Conservation (phyloP, 2,113 vertebrate genomes). For the Macheiramphus alcinus region DNA sequence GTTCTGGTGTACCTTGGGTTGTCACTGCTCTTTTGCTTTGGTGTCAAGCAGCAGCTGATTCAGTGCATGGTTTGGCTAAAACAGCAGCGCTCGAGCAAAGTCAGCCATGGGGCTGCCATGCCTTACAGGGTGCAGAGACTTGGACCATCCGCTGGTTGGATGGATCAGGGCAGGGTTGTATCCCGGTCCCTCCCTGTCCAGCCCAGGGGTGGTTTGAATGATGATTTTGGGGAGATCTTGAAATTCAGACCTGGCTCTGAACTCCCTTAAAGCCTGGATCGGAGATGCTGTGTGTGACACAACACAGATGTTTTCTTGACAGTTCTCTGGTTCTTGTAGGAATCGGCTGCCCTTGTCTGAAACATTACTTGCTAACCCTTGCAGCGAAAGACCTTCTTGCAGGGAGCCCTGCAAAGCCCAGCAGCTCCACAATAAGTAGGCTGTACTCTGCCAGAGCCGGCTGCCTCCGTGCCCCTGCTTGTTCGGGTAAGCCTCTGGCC, state of each 20-base stretch:
- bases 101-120: accelerated
- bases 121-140: neutral
- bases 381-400: neutral
- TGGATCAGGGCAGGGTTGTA: neutral
- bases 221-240: neutral
- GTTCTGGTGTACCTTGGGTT: neutral
- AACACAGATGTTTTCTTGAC: neutral
- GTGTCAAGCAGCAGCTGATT: neutral
- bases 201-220: neutral
- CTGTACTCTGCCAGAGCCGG: accelerated
- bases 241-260: neutral
- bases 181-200: neutral
- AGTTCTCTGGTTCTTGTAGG: neutral
- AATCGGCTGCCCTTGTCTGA: neutral
- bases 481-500: neutral
- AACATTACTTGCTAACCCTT: neutral
- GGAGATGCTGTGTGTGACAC: neutral
- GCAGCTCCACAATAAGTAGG: neutral
- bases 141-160: accelerated
- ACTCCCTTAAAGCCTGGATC: neutral
- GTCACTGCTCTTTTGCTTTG: neutral
- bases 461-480: neutral
- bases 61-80: neutral
- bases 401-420: neutral
- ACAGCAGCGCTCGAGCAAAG: neutral